A percentile compares a stretch with the other conserved stretches of the same genome.
phyloP scores from a whole-genome alignment of 2,113 vertebrate genomes.

The Heptranchias perlo region DNA sequence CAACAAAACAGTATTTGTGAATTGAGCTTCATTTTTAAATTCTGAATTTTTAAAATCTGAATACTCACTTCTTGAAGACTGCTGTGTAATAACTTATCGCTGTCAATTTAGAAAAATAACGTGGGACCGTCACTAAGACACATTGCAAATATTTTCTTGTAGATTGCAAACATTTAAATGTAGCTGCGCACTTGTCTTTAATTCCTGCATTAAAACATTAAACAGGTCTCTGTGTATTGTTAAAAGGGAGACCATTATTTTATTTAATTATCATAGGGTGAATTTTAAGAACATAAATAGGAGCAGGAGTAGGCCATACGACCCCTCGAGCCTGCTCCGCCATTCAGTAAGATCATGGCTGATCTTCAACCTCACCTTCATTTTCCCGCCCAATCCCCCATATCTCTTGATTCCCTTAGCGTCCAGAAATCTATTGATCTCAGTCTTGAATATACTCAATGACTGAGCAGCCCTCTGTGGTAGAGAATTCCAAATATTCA shows the following conservation, averaged over 20 bases:
- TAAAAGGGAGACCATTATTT: neutral
- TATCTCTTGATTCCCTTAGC: too few species aligned
- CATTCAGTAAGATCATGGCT: too few species aligned
- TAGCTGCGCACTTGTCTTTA: neutral
- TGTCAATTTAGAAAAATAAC: neutral
- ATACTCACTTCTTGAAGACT: neutral
- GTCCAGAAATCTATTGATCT: too few species aligned
- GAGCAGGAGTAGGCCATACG: too few species aligned
- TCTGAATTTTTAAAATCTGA: neutral
- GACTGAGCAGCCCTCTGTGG: too few species aligned
- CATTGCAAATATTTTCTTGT: neutral
- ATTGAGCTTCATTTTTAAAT: conserved; percentile 11
- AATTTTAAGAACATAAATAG: too few species aligned
- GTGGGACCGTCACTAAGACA: neutral
- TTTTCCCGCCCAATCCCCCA: too few species aligned
- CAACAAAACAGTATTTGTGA: neutral
- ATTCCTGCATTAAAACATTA: neutral
- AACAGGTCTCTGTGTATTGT: neutral
- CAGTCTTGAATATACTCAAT: too few species aligned
- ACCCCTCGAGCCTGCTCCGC: too few species aligned
- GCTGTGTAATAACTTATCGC: too few species aligned
- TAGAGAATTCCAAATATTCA: too few species aligned
- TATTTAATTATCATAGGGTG: neutral
- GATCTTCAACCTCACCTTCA: too few species aligned
- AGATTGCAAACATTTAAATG: neutral